A percentile compares a stretch with the other conserved stretches of the same genome.
Conservation (phyloP, 2,888 invertebrate species). For the Chrysotoxum bicinctum region DNA sequence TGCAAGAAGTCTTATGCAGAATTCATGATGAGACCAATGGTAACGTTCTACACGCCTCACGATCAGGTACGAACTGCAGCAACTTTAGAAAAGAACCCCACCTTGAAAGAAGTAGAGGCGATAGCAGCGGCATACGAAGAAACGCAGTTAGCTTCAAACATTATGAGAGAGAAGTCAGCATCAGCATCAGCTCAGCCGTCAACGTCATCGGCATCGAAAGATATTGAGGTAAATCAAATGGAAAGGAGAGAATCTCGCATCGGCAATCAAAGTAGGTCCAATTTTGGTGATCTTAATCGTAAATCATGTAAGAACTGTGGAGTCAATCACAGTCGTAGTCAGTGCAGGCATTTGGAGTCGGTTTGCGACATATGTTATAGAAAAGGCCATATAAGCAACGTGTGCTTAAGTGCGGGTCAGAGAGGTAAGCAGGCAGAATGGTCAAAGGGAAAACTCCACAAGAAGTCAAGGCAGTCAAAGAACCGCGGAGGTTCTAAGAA, state of each 20-base stretch:
- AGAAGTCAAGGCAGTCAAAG: neutral
- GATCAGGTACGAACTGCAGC: neutral
- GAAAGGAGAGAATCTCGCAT: neutral
- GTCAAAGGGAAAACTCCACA: neutral
- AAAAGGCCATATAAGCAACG: conserved; percentile 14
- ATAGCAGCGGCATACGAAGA: conserved; percentile 6
- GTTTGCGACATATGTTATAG: neutral
- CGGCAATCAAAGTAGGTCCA: neutral
- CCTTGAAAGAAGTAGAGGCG: neutral
- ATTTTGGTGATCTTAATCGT: conserved; percentile 7
- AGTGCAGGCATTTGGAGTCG: conserved; percentile 2
- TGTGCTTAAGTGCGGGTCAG: conserved; percentile 17
- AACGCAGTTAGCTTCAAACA: conserved; percentile 18
- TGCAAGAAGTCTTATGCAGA: neutral
- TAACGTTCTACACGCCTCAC: neutral
- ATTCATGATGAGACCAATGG: no score
- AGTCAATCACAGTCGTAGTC: neutral
- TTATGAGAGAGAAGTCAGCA: neutral
- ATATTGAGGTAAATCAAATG: neutral
- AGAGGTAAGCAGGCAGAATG: neutral
- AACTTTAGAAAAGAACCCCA: no score
- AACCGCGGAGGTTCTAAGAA: conserved; percentile 11
- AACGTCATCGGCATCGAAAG: neutral
- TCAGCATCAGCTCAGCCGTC: no score
- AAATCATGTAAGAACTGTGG: conserved; percentile 13